A percentile compares a stretch with the other conserved stretches of the same genome.
Evolutionary conservation across 2,113 vertebrate genomes (phyloP).

Genomic region (Barnardius zonarius): DNA sequence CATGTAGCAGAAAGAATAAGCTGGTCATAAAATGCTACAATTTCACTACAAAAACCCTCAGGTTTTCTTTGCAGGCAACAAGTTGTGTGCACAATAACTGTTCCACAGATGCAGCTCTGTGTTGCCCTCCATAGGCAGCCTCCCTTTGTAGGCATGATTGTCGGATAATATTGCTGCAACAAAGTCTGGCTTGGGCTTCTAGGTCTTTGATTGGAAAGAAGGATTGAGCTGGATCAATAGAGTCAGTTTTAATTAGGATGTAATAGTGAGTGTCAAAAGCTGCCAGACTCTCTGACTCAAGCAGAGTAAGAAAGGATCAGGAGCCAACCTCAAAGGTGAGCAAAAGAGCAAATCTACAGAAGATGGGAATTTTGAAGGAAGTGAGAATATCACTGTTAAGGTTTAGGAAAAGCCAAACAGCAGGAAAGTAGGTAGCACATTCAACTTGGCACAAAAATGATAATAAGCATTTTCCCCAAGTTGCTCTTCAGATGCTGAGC

Average conservation of each 20-base stretch:
- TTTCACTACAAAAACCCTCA: background rate
- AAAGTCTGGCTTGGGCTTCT: background rate
- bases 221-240: constrained; percentile 8
- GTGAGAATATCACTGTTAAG: background rate
- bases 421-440: background rate
- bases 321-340: background rate
- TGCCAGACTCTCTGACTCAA: background rate
- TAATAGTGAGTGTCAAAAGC: background rate
- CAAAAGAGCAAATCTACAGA: background rate
- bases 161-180: background rate
- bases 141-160: background rate
- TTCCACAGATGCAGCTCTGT: background rate
- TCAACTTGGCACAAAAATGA: background rate
- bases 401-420: background rate
- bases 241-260: constrained; percentile 21
- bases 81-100: background rate
- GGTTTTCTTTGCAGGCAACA: background rate
- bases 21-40: background rate
- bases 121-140: background rate
- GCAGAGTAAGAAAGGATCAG: constrained; percentile 1
- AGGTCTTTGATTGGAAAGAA: constrained; percentile 12
- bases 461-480: background rate
- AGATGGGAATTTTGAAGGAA: background rate
- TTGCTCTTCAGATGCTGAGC: background rate
- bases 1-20: background rate